These are phyloP conservation scores for Itoplectis maculator DNA, from an alignment of 2,888 invertebrate genomes.

Conservation along the genomic window DNA sequence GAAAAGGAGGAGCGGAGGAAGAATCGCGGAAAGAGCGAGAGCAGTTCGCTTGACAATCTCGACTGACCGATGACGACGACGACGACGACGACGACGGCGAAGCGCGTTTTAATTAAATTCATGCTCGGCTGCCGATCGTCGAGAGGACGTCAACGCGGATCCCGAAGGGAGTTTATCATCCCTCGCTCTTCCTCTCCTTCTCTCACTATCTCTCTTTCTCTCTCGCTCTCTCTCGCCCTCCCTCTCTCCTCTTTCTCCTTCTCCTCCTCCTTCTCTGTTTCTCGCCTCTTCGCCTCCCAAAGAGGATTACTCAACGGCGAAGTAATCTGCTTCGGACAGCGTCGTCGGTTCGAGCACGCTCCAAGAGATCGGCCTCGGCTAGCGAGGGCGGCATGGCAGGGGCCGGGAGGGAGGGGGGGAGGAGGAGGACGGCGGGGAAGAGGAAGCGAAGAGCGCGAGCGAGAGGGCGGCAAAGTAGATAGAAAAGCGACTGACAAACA, in stretches of 20 bases:
- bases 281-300: constrained; percentile 54
- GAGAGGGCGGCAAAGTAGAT: constrained; percentile 19
- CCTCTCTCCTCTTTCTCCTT: constrained; percentile 23
- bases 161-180: constrained; percentile 68
- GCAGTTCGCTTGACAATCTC: background rate
- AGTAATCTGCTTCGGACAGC: constrained; percentile 59
- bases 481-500: constrained; percentile 31
- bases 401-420: background rate
- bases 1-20: constrained; percentile 22
- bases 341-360: constrained; percentile 41
- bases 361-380: constrained; percentile 8
- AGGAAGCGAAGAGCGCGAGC: constrained; percentile 13
- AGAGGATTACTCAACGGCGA: constrained; percentile 58
- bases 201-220: background rate
- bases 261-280: constrained; percentile 31
- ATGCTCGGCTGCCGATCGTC: constrained; percentile 67
- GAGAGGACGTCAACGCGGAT: constrained; percentile 55
- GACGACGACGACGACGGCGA: constrained; percentile 57
- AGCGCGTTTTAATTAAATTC: constrained; percentile 69
- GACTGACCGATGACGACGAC: constrained; percentile 61
- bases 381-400: too few species aligned
- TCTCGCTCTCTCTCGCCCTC: background rate
- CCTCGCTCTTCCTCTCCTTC: constrained; percentile 12
- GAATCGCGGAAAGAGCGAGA: constrained; percentile 15
- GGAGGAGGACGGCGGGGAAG: constrained; percentile 14